Evolutionary conservation across 2,113 vertebrate species (phyloP).

Genomic region (Pituophis catenifer): DNA sequence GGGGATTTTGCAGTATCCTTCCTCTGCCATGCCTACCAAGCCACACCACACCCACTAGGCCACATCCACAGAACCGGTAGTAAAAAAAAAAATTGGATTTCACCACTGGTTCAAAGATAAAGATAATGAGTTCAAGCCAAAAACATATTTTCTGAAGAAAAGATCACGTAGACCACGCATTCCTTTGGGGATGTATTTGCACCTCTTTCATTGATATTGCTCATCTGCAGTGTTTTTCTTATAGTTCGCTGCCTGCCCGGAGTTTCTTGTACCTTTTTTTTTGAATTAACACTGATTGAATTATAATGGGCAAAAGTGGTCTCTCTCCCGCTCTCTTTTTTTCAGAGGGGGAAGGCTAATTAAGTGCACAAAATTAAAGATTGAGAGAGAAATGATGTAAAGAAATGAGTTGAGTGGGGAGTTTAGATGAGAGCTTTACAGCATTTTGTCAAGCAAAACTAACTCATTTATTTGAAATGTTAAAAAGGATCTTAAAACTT

Average conservation of each 20-base stretch:
- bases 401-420: slow-evolving; percentile 45
- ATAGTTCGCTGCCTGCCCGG: neutral
- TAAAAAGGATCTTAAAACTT: slow-evolving; percentile 61
- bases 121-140: neutral
- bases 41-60: too few relatives aligned
- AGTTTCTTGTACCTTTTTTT: neutral
- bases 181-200: neutral
- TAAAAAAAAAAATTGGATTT: too few relatives aligned
- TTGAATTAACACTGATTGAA: slow-evolving; percentile 8
- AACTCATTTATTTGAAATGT: slow-evolving; percentile 59
- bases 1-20: too few relatives aligned
- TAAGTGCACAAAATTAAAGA: slow-evolving; percentile 51
- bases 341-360: slow-evolving; percentile 45
- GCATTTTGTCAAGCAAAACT: slow-evolving; percentile 62
- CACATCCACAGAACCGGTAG: too few relatives aligned
- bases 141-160: neutral
- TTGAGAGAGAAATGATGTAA: slow-evolving; percentile 50
- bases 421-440: slow-evolving; percentile 55
- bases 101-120: neutral
- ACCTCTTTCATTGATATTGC: neutral
- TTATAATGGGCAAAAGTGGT: neutral
- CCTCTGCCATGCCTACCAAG: too few relatives aligned
- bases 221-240: neutral
- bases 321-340: neutral
- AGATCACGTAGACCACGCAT: neutral